A percentile compares a stretch with the other conserved stretches of the same genome.
These are phyloP conservation scores for Helicoverpa assulta DNA, from an alignment of 2,888 invertebrate genomes.

Conservation along the genomic window DNA sequence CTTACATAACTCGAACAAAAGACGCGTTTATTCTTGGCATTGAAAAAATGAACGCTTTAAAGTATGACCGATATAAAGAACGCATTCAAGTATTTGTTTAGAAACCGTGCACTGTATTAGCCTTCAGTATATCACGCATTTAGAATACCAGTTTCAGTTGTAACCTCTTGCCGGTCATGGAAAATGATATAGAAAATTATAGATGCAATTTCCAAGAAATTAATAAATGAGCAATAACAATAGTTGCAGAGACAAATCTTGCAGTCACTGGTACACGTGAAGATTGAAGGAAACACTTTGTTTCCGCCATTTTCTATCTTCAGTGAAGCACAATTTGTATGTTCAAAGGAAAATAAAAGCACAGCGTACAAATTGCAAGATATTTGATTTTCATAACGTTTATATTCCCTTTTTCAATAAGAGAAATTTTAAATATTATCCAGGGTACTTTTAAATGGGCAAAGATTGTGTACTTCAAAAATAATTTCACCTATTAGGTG, in stretches of 20 bases:
- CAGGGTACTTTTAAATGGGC: conserved; percentile 7
- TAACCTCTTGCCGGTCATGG: no score
- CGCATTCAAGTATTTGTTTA: conserved; percentile 12
- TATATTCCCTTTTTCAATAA: conserved; percentile 17
- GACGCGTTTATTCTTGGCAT: conserved; percentile 58
- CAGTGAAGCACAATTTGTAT: conserved; percentile 16
- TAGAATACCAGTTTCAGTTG: no score
- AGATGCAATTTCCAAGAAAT: not conserved
- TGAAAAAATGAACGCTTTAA: conserved; percentile 61
- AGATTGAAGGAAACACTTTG: conserved; percentile 23
- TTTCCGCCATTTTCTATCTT: conserved; percentile 11
- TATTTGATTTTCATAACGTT: conserved; percentile 29
- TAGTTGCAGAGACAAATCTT: conserved; percentile 5
- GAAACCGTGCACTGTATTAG: conserved; percentile 16
- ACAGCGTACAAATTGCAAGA: not conserved
- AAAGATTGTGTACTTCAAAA: conserved; percentile 16
- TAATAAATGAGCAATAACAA: not conserved
- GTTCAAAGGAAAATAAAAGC: conserved; percentile 25
- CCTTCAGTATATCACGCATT: not conserved
- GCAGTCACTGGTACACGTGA: conserved; percentile 1
- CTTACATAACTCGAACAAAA: conserved; percentile 61
- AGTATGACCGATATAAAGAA: conserved; percentile 53
- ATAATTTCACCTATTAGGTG: conserved; percentile 39
- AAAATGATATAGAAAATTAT: not conserved
- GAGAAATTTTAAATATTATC: conserved; percentile 15